phyloP scores from a whole-genome alignment of 1,140 invertebrate species.

The Dreissena rostriformis region DNA sequence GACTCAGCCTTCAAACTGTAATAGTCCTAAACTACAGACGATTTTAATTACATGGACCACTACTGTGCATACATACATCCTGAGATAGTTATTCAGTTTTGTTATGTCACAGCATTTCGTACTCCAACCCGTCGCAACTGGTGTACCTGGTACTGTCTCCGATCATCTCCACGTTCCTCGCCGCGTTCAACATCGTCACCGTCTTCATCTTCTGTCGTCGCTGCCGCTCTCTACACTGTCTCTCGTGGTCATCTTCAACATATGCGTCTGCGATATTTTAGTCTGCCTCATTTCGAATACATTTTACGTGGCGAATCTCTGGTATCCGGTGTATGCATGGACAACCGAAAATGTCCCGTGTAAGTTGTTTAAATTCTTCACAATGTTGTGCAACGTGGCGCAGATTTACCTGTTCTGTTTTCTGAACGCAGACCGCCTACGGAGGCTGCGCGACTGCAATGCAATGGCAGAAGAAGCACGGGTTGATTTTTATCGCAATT shows the following conservation, averaged over 20 bases:
- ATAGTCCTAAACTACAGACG: too few species aligned
- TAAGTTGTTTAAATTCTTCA: constrained; percentile 13
- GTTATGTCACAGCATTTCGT: too few species aligned
- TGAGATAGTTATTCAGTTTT: too few species aligned
- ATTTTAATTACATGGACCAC: too few species aligned
- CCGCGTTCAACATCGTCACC: constrained; percentile 5
- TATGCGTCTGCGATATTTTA: constrained; percentile 24
- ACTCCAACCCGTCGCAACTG: background rate
- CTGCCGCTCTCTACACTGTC: constrained; percentile 7
- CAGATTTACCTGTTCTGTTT: constrained; percentile 4
- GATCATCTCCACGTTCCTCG: background rate
- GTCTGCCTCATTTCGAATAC: constrained; percentile 19
- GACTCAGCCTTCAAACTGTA: too few species aligned
- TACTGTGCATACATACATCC: too few species aligned
- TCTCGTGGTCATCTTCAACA: constrained; percentile 7
- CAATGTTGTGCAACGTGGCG: constrained; percentile 7
- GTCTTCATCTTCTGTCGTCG: background rate
- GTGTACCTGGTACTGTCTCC: constrained; percentile 9
- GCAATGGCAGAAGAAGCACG: background rate
- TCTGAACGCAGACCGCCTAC: background rate
- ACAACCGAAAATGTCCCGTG: background rate
- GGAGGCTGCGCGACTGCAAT: background rate
- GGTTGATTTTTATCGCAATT: background rate
- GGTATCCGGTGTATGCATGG: background rate
- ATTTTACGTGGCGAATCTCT: constrained; percentile 10